Evolutionary conservation across 2,888 invertebrate genomes (phyloP).

Genomic region (Julus scandinavius): DNA sequence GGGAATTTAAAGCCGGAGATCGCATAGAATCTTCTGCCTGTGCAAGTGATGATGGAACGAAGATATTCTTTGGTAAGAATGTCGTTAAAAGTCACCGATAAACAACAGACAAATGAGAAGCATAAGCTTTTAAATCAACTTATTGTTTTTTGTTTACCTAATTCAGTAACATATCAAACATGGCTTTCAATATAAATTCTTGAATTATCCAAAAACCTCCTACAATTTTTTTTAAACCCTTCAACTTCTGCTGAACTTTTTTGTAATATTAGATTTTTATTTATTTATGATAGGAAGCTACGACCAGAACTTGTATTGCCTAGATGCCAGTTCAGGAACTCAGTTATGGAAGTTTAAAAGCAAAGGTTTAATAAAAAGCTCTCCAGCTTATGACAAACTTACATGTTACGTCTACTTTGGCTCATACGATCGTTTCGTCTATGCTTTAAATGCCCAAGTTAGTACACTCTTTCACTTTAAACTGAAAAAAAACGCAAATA

Average conservation of each 20-base stretch:
- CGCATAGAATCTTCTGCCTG: conserved; percentile 77
- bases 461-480: neutral
- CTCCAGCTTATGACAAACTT: conserved; percentile 69
- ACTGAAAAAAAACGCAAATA: too few species aligned
- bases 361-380: conserved; percentile 75
- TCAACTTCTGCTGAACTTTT: too few species aligned
- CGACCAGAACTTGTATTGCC: conserved; percentile 77
- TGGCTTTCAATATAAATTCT: too few species aligned
- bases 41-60: conserved; percentile 66
- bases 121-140: too few species aligned
- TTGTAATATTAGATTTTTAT: too few species aligned
- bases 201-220: too few species aligned
- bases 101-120: too few species aligned
- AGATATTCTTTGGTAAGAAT: conserved; percentile 74
- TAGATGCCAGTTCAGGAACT: conserved; percentile 70
- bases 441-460: conserved; percentile 72
- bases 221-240: too few species aligned
- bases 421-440: conserved; percentile 77
- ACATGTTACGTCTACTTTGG: conserved; percentile 73
- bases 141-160: too few species aligned
- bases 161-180: too few species aligned
- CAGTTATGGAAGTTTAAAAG: conserved; percentile 75
- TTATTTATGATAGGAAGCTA: conserved; percentile 72
- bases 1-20: conserved; percentile 70
- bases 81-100: too few species aligned